Evolutionary conservation across 2,113 vertebrate species (phyloP).

Genomic region (Rissa tridactyla): DNA sequence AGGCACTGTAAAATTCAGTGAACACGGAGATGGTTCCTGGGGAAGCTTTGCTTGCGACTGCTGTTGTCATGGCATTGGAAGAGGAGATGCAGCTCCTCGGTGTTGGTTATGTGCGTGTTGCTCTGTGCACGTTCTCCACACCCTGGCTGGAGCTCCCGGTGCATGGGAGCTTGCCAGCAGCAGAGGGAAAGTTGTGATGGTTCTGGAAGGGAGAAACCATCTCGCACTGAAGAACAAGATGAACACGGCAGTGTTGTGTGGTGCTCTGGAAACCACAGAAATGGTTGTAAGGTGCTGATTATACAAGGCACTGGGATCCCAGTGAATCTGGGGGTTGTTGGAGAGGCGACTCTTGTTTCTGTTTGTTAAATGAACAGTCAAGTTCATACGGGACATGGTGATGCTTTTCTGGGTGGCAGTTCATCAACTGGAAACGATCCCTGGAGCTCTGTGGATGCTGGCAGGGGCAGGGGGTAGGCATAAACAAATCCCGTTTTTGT

Average conservation of each 20-base stretch:
- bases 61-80: not conserved
- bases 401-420: not conserved
- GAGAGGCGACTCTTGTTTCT: too few relatives aligned
- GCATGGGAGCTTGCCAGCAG: rapidly evolving
- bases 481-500: not conserved
- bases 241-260: not conserved
- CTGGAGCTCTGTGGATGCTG: not conserved
- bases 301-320: not conserved
- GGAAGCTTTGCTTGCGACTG: not conserved
- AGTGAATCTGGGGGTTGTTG: not conserved
- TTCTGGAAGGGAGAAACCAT: not conserved
- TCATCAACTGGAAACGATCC: not conserved
- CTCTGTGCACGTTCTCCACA: rapidly evolving
- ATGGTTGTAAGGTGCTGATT: not conserved
- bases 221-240: not conserved
- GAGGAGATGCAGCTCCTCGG: not conserved
- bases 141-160: not conserved
- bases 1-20: not conserved
- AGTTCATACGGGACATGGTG: rapidly evolving
- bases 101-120: rapidly evolving
- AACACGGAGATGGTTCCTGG: not conserved
- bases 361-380: rapidly evolving
- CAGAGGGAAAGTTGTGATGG: not conserved
- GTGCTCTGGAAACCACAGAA: conserved; percentile 23
- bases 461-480: not conserved